Conservation (phyloP, 1,140 invertebrate species). For the Frieseomelitta varia region DNA sequence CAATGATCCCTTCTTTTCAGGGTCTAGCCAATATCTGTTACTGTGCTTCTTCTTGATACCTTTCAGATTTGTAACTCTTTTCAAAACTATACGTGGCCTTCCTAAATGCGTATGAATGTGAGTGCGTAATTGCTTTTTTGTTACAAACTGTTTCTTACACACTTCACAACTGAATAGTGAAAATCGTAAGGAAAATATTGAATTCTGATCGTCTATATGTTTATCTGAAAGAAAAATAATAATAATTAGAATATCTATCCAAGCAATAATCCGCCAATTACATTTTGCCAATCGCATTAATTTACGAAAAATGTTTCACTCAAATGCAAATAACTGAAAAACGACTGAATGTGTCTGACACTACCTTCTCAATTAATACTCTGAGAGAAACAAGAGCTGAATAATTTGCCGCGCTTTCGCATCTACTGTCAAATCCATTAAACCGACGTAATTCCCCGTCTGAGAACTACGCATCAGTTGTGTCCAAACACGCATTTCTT, state of each 20-base stretch:
- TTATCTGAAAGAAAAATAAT: conserved; percentile 65
- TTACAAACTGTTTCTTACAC: conserved; percentile 73
- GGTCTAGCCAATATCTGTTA: conserved; percentile 74
- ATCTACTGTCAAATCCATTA: conserved; percentile 35
- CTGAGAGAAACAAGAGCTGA: neutral
- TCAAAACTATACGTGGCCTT: conserved; percentile 75
- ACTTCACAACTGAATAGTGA: conserved; percentile 74
- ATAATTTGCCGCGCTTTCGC: conserved; percentile 54
- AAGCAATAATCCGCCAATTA: neutral
- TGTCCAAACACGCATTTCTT: neutral
- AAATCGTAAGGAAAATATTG: conserved; percentile 56
- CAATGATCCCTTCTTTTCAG: conserved; percentile 73
- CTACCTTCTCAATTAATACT: conserved; percentile 1
- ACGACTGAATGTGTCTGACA: neutral
- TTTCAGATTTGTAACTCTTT: conserved; percentile 72
- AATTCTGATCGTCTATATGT: conserved; percentile 56
- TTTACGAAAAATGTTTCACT: conserved; percentile 10
- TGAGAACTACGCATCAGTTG: neutral
- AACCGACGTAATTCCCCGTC: neutral
- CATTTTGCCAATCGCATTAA: neutral
- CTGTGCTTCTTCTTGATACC: conserved; percentile 66
- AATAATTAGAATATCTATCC: conserved; percentile 17
- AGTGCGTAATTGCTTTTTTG: conserved; percentile 74
- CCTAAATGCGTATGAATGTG: conserved; percentile 76
- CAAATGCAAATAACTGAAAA: conserved; percentile 15